Percentiles rank a stretch among this genome's conserved stretches.
phyloP scores from a whole-genome alignment of 2,888 invertebrate genomes.

The Nomada fucata region DNA sequence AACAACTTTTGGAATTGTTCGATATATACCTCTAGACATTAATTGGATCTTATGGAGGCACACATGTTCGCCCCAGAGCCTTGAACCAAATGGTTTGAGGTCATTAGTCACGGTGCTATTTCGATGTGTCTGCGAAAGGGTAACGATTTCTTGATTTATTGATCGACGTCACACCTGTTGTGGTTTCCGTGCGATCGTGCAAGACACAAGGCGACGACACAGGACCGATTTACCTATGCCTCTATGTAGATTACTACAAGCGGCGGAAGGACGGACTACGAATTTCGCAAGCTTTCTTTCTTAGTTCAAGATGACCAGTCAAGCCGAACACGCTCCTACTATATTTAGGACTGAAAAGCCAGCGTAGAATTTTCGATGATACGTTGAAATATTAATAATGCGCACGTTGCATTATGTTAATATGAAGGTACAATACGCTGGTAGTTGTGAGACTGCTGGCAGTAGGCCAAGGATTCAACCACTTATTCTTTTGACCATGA shows the following conservation, averaged over 20 bases:
- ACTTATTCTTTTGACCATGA: conserved; percentile 59
- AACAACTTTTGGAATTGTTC: not conserved
- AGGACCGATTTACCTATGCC: conserved; percentile 27
- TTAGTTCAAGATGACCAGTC: not conserved
- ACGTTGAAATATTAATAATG: not conserved
- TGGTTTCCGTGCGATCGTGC: not conserved
- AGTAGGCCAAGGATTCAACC: conserved; percentile 64
- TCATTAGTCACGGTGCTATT: not conserved
- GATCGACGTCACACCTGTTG: conserved; percentile 37
- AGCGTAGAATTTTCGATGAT: not conserved
- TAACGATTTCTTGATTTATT: conserved; percentile 10
- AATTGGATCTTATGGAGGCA: no score
- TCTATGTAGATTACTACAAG: conserved; percentile 55
- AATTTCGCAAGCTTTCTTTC: conserved; percentile 38
- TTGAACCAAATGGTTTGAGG: conserved; percentile 12
- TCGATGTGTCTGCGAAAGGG: not conserved
- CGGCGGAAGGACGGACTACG: not conserved
- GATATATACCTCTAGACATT: no score
- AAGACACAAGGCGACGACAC: not conserved
- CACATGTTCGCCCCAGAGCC: not conserved
- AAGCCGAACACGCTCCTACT: not conserved
- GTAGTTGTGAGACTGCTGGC: conserved; percentile 47
- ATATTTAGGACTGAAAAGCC: not conserved
- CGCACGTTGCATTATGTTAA: conserved; percentile 10
- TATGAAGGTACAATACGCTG: conserved; percentile 10